Evolutionary conservation across 2,113 vertebrate species (phyloP).

Genomic region (Collichthys lucidus): DNA sequence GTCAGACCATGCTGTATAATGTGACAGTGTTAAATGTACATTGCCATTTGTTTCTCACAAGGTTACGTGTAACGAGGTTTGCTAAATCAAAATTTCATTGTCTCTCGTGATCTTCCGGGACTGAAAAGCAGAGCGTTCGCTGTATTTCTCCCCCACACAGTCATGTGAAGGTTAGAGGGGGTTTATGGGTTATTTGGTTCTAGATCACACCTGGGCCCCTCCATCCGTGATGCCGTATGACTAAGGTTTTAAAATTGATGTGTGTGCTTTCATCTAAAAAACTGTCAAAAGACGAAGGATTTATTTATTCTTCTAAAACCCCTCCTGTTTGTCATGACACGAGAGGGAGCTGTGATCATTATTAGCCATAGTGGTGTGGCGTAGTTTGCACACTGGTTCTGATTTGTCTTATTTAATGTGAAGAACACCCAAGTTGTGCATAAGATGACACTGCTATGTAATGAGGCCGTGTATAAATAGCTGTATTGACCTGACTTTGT

Average conservation of each 20-base stretch:
- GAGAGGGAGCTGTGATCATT: constrained; percentile 9
- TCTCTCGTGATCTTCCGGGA: constrained; percentile 5
- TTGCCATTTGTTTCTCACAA: constrained; percentile 39
- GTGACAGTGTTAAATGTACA: constrained; percentile 7
- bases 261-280: constrained; percentile 48
- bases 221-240: constrained; percentile 25
- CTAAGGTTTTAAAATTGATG: constrained; percentile 45
- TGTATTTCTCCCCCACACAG: constrained; percentile 18
- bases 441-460: constrained; percentile 65
- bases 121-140: constrained; percentile 18
- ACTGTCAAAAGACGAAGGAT: constrained; percentile 46
- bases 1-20: constrained; percentile 20
- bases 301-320: constrained; percentile 53
- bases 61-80: constrained; percentile 16
- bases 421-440: constrained; percentile 66
- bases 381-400: neutral
- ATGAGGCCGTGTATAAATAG: constrained; percentile 77
- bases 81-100: constrained; percentile 40
- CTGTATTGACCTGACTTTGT: constrained; percentile 76
- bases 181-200: constrained; percentile 68
- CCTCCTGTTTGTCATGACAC: constrained; percentile 25
- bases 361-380: constrained; percentile 8
- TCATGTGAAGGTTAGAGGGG: constrained; percentile 56
- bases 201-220: constrained; percentile 61
- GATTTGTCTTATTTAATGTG: constrained; percentile 63